Conservation (phyloP, 2,888 invertebrate genomes). For the Callinectes sapidus region DNA sequence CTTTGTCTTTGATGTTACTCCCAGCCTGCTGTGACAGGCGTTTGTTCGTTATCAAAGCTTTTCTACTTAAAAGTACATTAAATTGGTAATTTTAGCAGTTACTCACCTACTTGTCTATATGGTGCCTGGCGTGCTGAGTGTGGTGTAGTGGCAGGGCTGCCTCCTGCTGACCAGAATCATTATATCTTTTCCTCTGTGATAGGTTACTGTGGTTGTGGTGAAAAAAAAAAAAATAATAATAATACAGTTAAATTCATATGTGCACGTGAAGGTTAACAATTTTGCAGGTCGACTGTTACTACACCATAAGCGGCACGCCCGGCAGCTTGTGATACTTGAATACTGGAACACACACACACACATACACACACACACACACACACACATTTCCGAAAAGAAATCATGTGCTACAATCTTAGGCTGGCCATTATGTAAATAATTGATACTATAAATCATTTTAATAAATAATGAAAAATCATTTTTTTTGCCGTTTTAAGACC, state of each 20-base stretch:
- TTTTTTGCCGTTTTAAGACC: neutral
- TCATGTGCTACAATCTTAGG: constrained; percentile 34
- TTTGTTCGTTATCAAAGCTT: constrained; percentile 5
- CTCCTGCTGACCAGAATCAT: neutral
- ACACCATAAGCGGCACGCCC: neutral
- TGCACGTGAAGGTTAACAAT: neutral
- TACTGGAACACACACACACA: constrained; percentile 34
- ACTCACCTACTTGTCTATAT: neutral
- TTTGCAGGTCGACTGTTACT: neutral
- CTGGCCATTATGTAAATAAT: constrained; percentile 62
- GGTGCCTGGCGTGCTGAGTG: neutral
- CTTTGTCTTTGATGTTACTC: neutral
- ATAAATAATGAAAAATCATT: constrained; percentile 44
- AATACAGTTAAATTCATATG: neutral
- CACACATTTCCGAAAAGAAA: neutral
- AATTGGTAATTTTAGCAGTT: neutral
- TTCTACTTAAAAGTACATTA: neutral
- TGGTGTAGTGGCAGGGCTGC: constrained; percentile 25
- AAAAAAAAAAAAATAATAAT: constrained; percentile 46
- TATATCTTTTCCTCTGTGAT: constrained; percentile 58
- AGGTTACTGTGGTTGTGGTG: constrained; percentile 63
- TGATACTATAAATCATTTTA: constrained; percentile 57
- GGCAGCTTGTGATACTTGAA: constrained; percentile 62
- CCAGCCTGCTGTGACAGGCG: neutral
- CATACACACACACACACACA: neutral